These are phyloP conservation scores for Euzetes globulus DNA, from an alignment of 2,888 invertebrate genomes.

Conservation along the genomic window DNA sequence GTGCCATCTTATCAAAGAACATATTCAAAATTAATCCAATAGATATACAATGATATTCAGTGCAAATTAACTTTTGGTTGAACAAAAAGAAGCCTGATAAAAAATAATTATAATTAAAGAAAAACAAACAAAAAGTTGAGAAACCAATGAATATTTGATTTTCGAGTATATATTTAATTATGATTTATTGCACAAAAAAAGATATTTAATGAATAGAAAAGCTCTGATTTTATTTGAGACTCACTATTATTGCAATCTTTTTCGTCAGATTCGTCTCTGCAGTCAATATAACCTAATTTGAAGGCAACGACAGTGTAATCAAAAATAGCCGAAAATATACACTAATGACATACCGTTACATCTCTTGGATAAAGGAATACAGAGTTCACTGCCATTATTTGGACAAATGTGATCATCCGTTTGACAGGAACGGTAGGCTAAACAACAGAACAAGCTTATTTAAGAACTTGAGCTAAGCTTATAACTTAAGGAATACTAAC, in stretches of 20 bases:
- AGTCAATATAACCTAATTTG: slow-evolving; percentile 60
- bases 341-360: slow-evolving; percentile 63
- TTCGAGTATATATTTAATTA: no score
- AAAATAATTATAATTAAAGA: not conserved
- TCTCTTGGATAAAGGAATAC: slow-evolving; percentile 76
- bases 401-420: slow-evolving; percentile 74
- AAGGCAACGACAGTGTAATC: not conserved
- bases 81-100: not conserved
- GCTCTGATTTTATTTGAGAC: slow-evolving; percentile 18
- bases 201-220: not conserved
- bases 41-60: not conserved
- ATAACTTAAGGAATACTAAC: slow-evolving; percentile 58
- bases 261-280: slow-evolving; percentile 65
- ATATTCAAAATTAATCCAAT: not conserved
- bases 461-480: not conserved
- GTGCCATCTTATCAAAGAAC: slow-evolving; percentile 41
- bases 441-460: slow-evolving; percentile 39
- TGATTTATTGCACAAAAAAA: no score
- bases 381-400: slow-evolving; percentile 60
- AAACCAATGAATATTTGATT: no score
- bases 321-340: not conserved
- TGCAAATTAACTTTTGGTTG: not conserved
- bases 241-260: slow-evolving; percentile 59
- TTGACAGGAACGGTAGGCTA: slow-evolving; percentile 81
- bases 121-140: slow-evolving; percentile 17